Base-by-base conservation (phyloP, 2,888 invertebrate species). In the Nymphalis c-album region DNA sequence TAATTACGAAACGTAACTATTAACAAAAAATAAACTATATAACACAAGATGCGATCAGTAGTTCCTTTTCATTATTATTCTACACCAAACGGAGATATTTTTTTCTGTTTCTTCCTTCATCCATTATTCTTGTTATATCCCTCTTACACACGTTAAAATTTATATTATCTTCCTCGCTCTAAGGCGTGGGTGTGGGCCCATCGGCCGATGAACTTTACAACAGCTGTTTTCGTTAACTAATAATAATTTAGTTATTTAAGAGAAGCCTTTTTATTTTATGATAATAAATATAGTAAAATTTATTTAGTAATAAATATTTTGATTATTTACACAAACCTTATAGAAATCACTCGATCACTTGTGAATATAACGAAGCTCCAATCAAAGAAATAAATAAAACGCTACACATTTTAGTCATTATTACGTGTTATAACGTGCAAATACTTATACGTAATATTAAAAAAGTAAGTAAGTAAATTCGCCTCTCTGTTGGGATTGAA, bases 211-310 rank as follows among this genome's bases (percentile, higher is more conserved):
- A 88, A 84, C 87, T 76, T 78, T 69, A 72, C 69, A 75, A 69
- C 86, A 85, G 87, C 85, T 86, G 86, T 84, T 85, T 85, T 80
- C 68, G 77, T 79, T 77, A 80, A 50, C 50, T 77, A 80, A 67
- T 64, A 70, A 67, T 68, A 64, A 66, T 67, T 60, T 57, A 10
- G 8, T 18, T 40, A 57, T 69, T 63, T 22, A 31, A 60, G 16
- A 18, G 45, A 26, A 53, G 53, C 10, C 31, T 22, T 22, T 16
- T 17, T 31, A 16, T 40, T 3, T 31, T 26, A 26, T 31, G 0
- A 31, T 7, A n/a, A 31, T 55, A 31, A 31, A 17, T 17, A 55
- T 17, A 2, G 8, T 31, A 26, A 51, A 6, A 51, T 22, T 20
- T 22, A 22, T 18, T 50, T 6, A 8, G 3, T 13, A 4, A 13